Percentiles rank a stretch among this genome's conserved stretches.
Evolutionary conservation across 2,888 invertebrate genomes (phyloP).

Genomic region (Apocheima hispidaria): DNA sequence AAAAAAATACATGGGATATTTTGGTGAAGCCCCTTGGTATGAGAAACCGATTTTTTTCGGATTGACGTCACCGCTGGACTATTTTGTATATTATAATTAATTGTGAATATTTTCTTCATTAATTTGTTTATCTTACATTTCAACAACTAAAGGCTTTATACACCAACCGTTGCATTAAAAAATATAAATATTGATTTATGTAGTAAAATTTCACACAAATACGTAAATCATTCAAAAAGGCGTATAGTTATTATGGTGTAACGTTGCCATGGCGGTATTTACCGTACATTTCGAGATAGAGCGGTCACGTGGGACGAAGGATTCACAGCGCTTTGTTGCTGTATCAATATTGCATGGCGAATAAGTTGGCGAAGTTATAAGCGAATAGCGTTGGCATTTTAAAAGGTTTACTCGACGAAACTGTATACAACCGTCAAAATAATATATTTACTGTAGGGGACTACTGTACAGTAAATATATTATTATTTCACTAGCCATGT

Average conservation of each 20-base stretch:
- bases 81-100: too few relatives aligned
- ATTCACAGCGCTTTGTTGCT: slow-evolving; percentile 48
- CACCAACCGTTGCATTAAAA: not conserved
- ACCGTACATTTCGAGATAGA: slow-evolving; percentile 51
- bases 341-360: slow-evolving; percentile 73
- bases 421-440: too few relatives aligned
- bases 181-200: not conserved
- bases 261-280: slow-evolving; percentile 44
- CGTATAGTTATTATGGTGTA: not conserved
- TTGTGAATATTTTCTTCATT: not conserved
- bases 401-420: too few relatives aligned
- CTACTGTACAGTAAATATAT: too few relatives aligned
- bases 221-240: slow-evolving; percentile 7
- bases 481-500: too few relatives aligned
- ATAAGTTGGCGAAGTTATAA: slow-evolving; percentile 42
- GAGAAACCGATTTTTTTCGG: too few relatives aligned
- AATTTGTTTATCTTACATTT: not conserved
- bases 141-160: not conserved
- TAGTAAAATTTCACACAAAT: not conserved
- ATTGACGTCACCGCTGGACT: not conserved
- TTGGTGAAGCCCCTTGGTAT: too few relatives aligned
- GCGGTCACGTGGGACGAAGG: slow-evolving; percentile 62
- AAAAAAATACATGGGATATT: too few relatives aligned
- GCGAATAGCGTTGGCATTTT: slow-evolving; percentile 38
- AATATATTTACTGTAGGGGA: too few relatives aligned